Conservation (phyloP, 2,113 vertebrate genomes). For the Oreotragus oreotragus region DNA sequence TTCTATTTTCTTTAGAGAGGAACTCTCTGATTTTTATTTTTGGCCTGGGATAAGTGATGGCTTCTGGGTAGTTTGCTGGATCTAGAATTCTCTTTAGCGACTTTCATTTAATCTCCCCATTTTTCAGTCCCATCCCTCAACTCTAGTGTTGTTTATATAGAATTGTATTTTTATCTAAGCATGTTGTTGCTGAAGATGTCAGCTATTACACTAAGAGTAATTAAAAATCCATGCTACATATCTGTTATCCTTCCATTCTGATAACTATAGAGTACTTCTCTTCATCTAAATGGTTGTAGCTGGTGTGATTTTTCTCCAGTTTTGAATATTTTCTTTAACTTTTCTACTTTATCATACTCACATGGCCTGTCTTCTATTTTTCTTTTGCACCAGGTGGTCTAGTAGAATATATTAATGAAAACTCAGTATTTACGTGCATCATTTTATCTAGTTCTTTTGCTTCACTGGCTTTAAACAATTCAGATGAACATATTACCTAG, state of each 20-base stretch:
- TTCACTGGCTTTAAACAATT: not conserved
- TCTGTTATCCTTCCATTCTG: not conserved
- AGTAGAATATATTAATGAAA: not conserved
- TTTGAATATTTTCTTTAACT: not conserved
- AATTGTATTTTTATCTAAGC: not conserved
- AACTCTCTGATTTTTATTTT: not conserved
- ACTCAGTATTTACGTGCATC: not conserved
- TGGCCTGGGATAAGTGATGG: not conserved
- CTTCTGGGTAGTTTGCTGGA: not conserved
- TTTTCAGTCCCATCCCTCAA: not conserved
- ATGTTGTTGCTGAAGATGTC: not conserved
- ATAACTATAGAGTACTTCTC: not conserved
- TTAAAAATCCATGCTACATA: not conserved
- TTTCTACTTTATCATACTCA: not conserved
- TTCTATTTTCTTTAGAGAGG: not conserved
- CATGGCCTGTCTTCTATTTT: not conserved
- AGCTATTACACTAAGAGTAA: not conserved
- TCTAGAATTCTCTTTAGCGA: not conserved
- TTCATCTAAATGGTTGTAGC: not conserved
- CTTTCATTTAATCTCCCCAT: not conserved
- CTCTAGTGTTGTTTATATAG: not conserved
- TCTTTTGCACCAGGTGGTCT: not conserved
- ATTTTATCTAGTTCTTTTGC: not conserved
- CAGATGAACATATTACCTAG: not conserved
- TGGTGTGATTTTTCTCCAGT: not conserved